Base-by-base conservation (phyloP, 92 coral and sea anemone genomes). In the Virgularia gustaviana region DNA sequence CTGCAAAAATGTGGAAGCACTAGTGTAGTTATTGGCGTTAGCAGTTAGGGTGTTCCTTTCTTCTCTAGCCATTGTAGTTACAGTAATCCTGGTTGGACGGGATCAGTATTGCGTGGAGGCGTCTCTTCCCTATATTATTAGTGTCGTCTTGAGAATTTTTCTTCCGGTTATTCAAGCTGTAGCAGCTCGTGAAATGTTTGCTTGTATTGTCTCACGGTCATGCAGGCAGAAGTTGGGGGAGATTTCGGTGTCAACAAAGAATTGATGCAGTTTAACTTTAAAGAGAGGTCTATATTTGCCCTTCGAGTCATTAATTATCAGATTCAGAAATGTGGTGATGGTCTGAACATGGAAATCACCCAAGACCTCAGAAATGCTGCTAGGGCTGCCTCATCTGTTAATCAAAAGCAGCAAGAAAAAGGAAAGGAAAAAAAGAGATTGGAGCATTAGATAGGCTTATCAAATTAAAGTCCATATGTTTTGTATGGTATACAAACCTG, bases 201-300 rank as follows among this genome's bases (percentile, higher is more conserved):
- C 54, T 83, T 81, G 39, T 57, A 84, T 10, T 88, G 78, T 13
- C 54, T 84, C 9, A 79, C 88, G 64, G 86, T 84, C 64, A 87
- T 86, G 37, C 94, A 88, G 70, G 89, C 87, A 58, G 75, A 89
- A 71, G 89, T 85, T 3, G 95, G 82, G 78, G 71, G 87, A 27
- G 87, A 85, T 11, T 58, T 78, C 75, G 81, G 95, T 70, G 60
- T 85, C n/a, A 85, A 85, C 77, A 85, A 57, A 18, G 85, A 84
- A 37, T 31, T 70, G 23, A 84, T 84, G 94, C 34, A 64, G 38
- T 81, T 75, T 57, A 67, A 88, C 70, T 84, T 84, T 49, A 84
- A 84, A 44, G 80, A 88, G 68, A 72, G 75, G 60, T 88, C 88
- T 37, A 76, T 84, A 28, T 77, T 77, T 80, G 86, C 88, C 16